Conservation (phyloP, 2,113 vertebrate species). For the Struthidea cinerea region DNA sequence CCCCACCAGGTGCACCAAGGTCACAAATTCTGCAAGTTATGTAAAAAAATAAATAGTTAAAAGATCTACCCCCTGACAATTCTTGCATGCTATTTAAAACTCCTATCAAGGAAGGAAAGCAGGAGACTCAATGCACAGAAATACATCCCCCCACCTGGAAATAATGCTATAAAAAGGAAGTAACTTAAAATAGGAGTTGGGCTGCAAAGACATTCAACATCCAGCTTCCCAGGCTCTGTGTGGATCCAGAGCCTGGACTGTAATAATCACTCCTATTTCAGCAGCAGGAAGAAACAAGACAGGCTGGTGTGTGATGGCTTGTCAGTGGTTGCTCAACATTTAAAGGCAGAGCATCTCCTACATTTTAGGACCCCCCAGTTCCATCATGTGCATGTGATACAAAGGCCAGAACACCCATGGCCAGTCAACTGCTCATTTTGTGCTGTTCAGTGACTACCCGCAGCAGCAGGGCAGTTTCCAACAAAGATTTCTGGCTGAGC, state of each 20-base stretch:
- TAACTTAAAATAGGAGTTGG: constrained; percentile 59
- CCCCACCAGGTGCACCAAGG: not conserved
- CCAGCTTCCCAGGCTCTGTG: constrained; percentile 20
- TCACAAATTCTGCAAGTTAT: constrained; percentile 37
- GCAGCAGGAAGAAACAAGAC: not conserved
- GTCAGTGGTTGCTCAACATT: not conserved
- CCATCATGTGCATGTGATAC: fast-evolving
- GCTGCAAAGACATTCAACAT: not conserved
- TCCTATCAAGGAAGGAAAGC: constrained; percentile 46
- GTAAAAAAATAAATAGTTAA: constrained; percentile 18
- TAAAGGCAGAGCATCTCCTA: not conserved
- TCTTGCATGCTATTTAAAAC: constrained; percentile 59
- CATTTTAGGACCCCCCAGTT: not conserved
- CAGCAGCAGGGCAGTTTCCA: not conserved
- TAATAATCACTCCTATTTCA: not conserved
- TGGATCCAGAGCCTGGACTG: not conserved
- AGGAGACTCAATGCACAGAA: constrained; percentile 42
- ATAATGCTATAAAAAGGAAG: constrained; percentile 42
- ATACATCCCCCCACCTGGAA: constrained; percentile 47
- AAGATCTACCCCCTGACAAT: constrained; percentile 23
- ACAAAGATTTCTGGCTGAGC: not conserved
- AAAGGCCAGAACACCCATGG: fast-evolving
- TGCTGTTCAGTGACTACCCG: not conserved
- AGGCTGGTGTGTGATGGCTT: fast-evolving
- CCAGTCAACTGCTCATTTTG: not conserved